Conservation (phyloP, 2,113 vertebrate genomes). For the Callocephalon fimbriatum region DNA sequence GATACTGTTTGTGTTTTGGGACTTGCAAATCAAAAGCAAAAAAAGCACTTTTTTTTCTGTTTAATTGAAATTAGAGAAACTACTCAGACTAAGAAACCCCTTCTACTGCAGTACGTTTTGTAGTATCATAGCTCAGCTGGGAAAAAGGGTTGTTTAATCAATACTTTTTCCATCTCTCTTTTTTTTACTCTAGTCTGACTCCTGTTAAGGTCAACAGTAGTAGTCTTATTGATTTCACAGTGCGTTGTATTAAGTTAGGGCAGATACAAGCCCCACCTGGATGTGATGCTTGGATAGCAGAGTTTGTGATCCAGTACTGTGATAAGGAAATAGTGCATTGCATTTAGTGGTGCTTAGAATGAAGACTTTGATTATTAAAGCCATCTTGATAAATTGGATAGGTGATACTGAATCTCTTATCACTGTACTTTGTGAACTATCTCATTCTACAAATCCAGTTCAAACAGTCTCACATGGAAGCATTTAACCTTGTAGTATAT, state of each 20-base stretch:
- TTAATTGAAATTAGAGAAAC: background rate
- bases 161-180: background rate
- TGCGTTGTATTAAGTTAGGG: background rate
- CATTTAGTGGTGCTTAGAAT: background rate
- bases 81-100: background rate
- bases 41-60: background rate
- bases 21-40: background rate
- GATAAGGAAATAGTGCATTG: background rate
- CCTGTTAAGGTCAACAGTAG: background rate
- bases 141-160: background rate
- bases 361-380: background rate
- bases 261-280: background rate
- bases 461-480: background rate
- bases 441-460: background rate
- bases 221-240: background rate
- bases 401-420: background rate
- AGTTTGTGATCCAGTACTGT: background rate
- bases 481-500: background rate
- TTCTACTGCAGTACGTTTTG: background rate
- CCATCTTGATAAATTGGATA: background rate
- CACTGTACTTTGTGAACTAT: background rate
- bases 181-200: background rate
- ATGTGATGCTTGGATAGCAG: rapidly evolving
- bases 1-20: background rate
- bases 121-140: background rate